These are phyloP conservation scores for Siderastrea radians DNA, from an alignment of 92 coral and sea anemone species.

Conservation along the genomic window DNA sequence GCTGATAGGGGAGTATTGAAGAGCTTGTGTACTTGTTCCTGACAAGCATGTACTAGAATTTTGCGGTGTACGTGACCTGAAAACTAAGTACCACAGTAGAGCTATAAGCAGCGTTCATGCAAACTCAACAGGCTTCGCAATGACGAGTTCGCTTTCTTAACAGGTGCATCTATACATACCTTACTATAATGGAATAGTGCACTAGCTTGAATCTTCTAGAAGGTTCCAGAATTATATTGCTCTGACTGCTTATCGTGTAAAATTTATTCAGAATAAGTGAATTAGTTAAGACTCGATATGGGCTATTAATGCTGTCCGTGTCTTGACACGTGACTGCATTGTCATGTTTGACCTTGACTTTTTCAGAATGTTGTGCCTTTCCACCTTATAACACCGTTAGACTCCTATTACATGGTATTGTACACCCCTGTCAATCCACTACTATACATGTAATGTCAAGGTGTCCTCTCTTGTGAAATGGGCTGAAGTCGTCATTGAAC, in stretches of 20 bases:
- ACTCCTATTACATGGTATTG: neutral
- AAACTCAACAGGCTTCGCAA: neutral
- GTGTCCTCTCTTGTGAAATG: neutral
- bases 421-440: neutral
- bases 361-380: neutral
- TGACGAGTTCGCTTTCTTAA: neutral
- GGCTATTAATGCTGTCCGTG: constrained; percentile 2
- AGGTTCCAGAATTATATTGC: neutral
- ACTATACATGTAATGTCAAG: neutral
- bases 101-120: constrained; percentile 1
- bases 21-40: neutral
- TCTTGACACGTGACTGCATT: neutral
- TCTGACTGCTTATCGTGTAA: neutral
- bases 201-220: neutral
- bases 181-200: neutral
- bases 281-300: neutral
- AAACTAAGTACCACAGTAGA: neutral
- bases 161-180: constrained; percentile 14
- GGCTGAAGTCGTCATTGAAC: neutral
- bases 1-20: neutral
- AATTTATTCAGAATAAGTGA: constrained; percentile 7
- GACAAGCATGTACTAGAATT: neutral
- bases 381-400: no score
- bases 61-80: constrained; percentile 43
- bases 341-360: neutral